Conservation (phyloP, 1,140 invertebrate species). For the Papilio aristodemus region DNA sequence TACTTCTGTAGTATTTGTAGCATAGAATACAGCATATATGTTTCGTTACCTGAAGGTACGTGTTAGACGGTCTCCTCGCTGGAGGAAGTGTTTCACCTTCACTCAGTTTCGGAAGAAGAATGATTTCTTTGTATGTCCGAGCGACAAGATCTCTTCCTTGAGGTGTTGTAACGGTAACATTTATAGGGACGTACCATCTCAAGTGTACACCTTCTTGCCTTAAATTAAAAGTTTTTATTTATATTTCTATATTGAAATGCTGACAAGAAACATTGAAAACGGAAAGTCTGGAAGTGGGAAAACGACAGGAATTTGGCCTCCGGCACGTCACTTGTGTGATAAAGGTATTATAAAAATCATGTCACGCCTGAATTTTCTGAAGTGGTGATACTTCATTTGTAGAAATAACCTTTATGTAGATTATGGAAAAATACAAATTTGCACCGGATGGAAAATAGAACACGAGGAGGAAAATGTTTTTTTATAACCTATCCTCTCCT, state of each 20-base stretch:
- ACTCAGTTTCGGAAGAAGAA: constrained; percentile 57
- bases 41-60: constrained; percentile 83
- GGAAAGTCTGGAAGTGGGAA: neutral
- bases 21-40: too few relatives aligned
- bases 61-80: constrained; percentile 83
- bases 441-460: too few relatives aligned
- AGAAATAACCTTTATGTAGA: too few relatives aligned
- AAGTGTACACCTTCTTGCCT: constrained; percentile 87
- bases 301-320: neutral
- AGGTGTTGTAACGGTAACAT: constrained; percentile 81
- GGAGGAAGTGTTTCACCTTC: constrained; percentile 51
- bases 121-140: constrained; percentile 83
- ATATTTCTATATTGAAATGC: neutral
- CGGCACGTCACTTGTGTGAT: too few relatives aligned
- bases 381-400: too few relatives aligned
- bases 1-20: too few relatives aligned
- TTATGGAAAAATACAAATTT: too few relatives aligned
- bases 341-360: too few relatives aligned
- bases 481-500: too few relatives aligned
- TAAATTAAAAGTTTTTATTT: constrained; percentile 15
- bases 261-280: neutral
- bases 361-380: too few relatives aligned
- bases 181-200: constrained; percentile 83
- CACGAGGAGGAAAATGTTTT: too few relatives aligned
- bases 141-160: constrained; percentile 80